phyloP scores from a whole-genome alignment of 30 jellyfish, hydroid and myxozoan genomes.

The Sanderia malayensis region DNA sequence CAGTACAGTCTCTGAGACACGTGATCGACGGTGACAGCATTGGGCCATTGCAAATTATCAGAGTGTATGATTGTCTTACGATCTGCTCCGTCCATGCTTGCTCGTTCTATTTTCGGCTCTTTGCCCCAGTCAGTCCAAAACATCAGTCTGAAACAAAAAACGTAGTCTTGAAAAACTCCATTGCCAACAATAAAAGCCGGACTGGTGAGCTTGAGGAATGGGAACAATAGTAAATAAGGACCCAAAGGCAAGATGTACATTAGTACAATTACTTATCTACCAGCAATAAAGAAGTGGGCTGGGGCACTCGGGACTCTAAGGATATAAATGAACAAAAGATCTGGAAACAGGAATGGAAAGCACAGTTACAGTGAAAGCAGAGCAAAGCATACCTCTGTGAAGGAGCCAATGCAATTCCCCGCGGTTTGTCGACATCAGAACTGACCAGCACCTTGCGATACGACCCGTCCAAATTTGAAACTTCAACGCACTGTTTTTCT shows the following conservation, averaged over 20 bases:
- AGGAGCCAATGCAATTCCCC: constrained; percentile 90
- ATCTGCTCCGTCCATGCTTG: constrained; percentile 89
- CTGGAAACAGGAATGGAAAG: background rate
- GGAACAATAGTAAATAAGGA: too few relatives aligned
- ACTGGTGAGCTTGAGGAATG: too few relatives aligned
- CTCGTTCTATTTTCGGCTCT: constrained; percentile 70
- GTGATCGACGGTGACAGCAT: constrained; percentile 75
- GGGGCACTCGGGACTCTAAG: background rate
- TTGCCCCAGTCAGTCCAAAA: constrained; percentile 94
- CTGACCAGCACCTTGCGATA: constrained; percentile 44
- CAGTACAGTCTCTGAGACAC: constrained; percentile 69
- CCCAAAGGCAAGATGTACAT: too few relatives aligned
- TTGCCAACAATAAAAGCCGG: too few relatives aligned
- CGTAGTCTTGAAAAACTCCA: too few relatives aligned
- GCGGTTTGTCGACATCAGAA: constrained; percentile 54
- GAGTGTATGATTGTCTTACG: constrained; percentile 54
- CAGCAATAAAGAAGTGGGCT: too few relatives aligned
- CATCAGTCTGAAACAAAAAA: too few relatives aligned
- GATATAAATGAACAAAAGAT: background rate
- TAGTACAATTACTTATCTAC: too few relatives aligned
- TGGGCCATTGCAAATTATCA: constrained; percentile 66
- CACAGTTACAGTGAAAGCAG: background rate
- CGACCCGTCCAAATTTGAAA: constrained; percentile 83
- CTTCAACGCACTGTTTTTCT: constrained; percentile 69
- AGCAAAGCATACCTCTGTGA: constrained; percentile 55